phyloP scores from a whole-genome alignment of 37 sponge, comb jelly and placozoan species.

The Corticium candelabrum region DNA sequence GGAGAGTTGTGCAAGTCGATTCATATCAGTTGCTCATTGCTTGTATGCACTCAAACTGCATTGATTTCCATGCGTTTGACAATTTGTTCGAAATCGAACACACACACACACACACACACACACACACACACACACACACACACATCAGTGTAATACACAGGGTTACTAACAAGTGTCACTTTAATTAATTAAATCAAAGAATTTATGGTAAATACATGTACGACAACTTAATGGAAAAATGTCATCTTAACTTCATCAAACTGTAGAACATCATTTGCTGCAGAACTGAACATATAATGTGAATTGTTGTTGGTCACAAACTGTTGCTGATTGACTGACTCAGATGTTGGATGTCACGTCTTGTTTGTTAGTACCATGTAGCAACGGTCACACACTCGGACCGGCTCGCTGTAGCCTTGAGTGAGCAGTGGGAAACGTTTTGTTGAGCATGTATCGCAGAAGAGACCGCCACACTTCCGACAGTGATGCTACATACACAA shows the following conservation, averaged over 20 bases:
- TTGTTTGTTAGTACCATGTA: slow-evolving; percentile 28
- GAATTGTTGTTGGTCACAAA: too few relatives aligned
- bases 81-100: background rate
- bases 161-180: background rate
- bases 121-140: too few relatives aligned
- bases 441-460: slow-evolving; percentile 56
- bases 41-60: too few relatives aligned
- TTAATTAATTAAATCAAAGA: background rate
- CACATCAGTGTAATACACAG: background rate
- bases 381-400: slow-evolving; percentile 76
- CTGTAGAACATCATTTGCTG: background rate
- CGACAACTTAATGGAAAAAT: background rate
- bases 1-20: too few relatives aligned
- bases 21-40: too few relatives aligned
- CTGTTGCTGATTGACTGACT: too few relatives aligned
- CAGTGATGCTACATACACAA: slow-evolving; percentile 61
- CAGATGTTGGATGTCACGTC: too few relatives aligned
- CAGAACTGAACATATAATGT: background rate
- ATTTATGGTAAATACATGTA: background rate
- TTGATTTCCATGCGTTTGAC: too few relatives aligned
- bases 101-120: background rate
- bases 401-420: slow-evolving; percentile 61
- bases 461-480: slow-evolving; percentile 79
- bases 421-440: slow-evolving; percentile 69
- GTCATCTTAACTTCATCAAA: background rate